These are phyloP conservation scores for Chaunax sp. DNA, from an alignment of 2,797 vertebrate species.

Conservation along the genomic window DNA sequence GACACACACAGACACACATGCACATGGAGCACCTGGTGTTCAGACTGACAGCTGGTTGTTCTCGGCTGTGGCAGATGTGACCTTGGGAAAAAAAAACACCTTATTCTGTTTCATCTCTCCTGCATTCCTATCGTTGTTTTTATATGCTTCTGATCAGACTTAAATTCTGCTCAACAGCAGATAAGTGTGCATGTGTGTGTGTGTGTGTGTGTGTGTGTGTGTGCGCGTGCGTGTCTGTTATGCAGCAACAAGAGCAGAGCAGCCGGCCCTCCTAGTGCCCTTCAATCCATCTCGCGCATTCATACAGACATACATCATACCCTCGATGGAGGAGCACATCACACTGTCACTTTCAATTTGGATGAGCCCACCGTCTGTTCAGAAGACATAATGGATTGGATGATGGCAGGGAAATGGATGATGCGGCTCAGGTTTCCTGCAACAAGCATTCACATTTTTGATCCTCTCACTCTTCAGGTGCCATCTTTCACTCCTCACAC, in stretches of 20 bases:
- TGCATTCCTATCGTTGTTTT: constrained; percentile 56
- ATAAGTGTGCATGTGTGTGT: constrained; percentile 25
- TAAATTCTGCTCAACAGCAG: constrained; percentile 59
- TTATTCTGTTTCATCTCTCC: constrained; percentile 54
- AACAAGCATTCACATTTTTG: constrained; percentile 55
- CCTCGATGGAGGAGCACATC: constrained; percentile 70
- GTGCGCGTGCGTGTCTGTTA: background rate
- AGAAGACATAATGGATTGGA: constrained; percentile 68
- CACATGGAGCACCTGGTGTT: constrained; percentile 19
- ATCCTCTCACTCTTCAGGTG: constrained; percentile 49
- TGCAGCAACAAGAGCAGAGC: constrained; percentile 43
- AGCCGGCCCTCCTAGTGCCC: constrained; percentile 52
- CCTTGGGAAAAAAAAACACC: constrained; percentile 60
- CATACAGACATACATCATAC: constrained; percentile 57
- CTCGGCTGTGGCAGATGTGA: constrained; percentile 67
- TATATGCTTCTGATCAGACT: constrained; percentile 51
- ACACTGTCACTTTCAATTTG: constrained; percentile 80
- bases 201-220: background rate
- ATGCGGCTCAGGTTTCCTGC: constrained; percentile 50
- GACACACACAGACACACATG: background rate
- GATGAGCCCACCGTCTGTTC: constrained; percentile 60
- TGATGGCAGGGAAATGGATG: constrained; percentile 66
- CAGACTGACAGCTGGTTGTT: constrained; percentile 52
- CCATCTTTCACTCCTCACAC: constrained; percentile 26
- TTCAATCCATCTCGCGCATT: constrained; percentile 67